Conservation (phyloP, 2,888 invertebrate genomes). For the Brachycybe producta region DNA sequence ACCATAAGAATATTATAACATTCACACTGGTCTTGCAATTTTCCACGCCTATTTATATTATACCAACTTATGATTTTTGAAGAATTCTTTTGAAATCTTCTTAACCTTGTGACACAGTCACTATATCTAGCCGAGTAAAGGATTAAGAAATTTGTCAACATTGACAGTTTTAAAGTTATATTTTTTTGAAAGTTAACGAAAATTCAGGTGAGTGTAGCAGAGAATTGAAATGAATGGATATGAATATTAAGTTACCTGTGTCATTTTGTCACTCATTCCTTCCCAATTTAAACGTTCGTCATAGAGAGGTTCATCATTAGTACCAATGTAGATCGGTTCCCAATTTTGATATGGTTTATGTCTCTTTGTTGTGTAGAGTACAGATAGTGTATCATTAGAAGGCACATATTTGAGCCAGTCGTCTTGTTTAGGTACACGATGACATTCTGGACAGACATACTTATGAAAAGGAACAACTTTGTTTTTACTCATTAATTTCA, state of each 20-base stretch:
- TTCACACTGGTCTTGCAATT: too few species aligned
- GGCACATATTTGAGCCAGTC: conserved; percentile 48
- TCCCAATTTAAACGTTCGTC: conserved; percentile 89
- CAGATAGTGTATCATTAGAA: conserved; percentile 31
- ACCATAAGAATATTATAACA: too few species aligned
- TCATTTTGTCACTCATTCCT: conserved; percentile 90
- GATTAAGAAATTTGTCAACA: too few species aligned
- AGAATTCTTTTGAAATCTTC: too few species aligned
- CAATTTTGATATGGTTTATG: conserved; percentile 66
- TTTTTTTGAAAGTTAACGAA: too few species aligned
- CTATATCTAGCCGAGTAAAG: too few species aligned
- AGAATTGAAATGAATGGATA: too few species aligned
- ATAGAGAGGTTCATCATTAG: conserved; percentile 67
- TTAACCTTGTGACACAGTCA: too few species aligned
- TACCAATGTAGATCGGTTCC: conserved; percentile 90
- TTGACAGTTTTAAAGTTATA: too few species aligned
- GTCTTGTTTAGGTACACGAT: conserved; percentile 57
- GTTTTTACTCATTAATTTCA: conserved; percentile 41
- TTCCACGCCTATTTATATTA: too few species aligned
- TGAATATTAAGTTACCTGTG: conserved; percentile 51
- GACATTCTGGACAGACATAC: conserved; percentile 56
- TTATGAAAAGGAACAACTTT: conserved; percentile 54
- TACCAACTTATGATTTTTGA: too few species aligned
- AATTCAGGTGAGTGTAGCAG: too few species aligned
- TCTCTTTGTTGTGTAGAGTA: conserved; percentile 42